A percentile compares a stretch with the other conserved stretches of the same genome.
Conservation (phyloP, 1,140 invertebrate species). For the Zaprionus taronus region DNA sequence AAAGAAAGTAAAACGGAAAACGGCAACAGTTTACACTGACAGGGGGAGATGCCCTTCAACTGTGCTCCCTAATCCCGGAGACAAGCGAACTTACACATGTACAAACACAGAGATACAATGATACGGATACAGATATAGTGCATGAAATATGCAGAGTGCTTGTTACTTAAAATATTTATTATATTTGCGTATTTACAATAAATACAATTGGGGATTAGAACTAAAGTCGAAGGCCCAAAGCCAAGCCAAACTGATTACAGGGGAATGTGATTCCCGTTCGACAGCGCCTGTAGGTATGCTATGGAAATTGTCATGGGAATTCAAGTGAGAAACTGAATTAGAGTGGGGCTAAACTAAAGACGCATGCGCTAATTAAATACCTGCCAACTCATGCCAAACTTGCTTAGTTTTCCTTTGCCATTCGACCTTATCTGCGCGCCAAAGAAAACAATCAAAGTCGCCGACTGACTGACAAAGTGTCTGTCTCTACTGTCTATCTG, state of each 20-base stretch:
- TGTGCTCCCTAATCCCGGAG: slow-evolving; percentile 5
- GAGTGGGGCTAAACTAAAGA: not conserved
- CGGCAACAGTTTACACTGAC: slow-evolving; percentile 2
- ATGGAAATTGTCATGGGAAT: not conserved
- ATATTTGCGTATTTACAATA: not conserved
- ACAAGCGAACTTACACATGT: slow-evolving; percentile 2
- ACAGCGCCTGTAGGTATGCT: not conserved
- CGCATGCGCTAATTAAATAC: slow-evolving; percentile 14
- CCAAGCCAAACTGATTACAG: not conserved
- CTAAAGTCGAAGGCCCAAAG: not conserved
- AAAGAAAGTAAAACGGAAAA: slow-evolving; percentile 1
- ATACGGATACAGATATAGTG: not conserved
- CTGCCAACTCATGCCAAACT: not conserved
- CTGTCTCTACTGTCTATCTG: not conserved
- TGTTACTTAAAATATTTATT: slow-evolving; percentile 4
- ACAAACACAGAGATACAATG: not conserved
- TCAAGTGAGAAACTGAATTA: not conserved
- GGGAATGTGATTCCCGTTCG: not conserved
- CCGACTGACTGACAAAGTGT: not conserved
- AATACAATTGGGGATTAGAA: not conserved
- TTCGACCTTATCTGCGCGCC: not conserved
- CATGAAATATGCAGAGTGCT: slow-evolving; percentile 1
- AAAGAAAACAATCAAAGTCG: slow-evolving; percentile 32
- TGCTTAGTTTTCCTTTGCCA: not conserved
- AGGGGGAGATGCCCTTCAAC: not conserved